phyloP scores from a whole-genome alignment of 1,140 invertebrate species.

The Thaumetopoea pityocampa region DNA sequence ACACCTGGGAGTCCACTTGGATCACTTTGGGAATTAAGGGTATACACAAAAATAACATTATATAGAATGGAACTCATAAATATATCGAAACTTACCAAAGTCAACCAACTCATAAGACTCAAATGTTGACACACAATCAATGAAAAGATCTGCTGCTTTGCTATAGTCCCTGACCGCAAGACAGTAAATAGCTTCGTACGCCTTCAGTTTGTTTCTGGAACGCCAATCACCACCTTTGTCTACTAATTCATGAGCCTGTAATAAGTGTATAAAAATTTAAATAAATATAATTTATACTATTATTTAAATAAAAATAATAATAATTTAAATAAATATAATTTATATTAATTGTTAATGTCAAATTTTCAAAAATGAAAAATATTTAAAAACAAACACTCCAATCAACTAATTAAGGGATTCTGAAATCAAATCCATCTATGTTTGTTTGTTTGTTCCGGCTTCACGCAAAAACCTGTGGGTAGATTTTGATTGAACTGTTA shows the following conservation, averaged over 20 bases:
- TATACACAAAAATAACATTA: slow-evolving; percentile 3
- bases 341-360: too few relatives aligned
- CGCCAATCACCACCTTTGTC: slow-evolving; percentile 99
- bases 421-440: too few relatives aligned
- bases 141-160: slow-evolving; percentile 93
- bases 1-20: too few relatives aligned
- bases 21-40: too few relatives aligned
- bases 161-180: slow-evolving; percentile 98
- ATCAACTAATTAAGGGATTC: too few relatives aligned
- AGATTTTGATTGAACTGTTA: too few relatives aligned
- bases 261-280: not conserved
- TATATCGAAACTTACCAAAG: slow-evolving; percentile 73
- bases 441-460: too few relatives aligned
- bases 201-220: slow-evolving; percentile 96
- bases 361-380: too few relatives aligned
- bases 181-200: slow-evolving; percentile 96
- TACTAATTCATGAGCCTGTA: slow-evolving; percentile 82
- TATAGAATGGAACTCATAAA: not conserved
- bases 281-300: not conserved
- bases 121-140: slow-evolving; percentile 99
- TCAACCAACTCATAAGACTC: slow-evolving; percentile 99
- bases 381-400: too few relatives aligned
- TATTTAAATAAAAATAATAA: slow-evolving; percentile 1
- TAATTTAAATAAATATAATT: slow-evolving; percentile 1
- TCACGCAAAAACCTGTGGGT: too few relatives aligned